Conservation (phyloP, 2,797 vertebrate genomes). For the Phrynocephalus forsythii region DNA sequence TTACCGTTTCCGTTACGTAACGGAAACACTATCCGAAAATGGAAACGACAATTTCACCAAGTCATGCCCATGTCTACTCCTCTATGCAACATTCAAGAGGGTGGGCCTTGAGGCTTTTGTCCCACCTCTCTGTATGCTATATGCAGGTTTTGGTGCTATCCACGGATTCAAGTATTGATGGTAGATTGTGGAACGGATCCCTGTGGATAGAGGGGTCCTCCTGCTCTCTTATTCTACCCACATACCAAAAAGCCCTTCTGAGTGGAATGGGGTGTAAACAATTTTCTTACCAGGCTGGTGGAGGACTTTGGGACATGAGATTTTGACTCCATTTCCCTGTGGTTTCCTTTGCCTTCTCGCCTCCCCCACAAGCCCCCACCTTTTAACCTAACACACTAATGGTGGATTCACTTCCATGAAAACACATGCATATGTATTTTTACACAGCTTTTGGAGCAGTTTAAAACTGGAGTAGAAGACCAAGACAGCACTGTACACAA, state of each 20-base stretch:
- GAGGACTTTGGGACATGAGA: not conserved
- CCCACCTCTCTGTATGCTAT: too few relatives aligned
- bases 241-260: not conserved
- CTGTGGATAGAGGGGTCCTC: too few relatives aligned
- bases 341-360: not conserved
- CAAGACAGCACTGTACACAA: not conserved
- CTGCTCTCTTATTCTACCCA: not conserved
- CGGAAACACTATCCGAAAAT: too few relatives aligned
- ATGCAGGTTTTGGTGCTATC: too few relatives aligned
- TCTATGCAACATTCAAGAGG: too few relatives aligned
- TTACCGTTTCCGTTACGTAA: too few relatives aligned
- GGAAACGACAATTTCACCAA: too few relatives aligned
- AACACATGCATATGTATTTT: not conserved
- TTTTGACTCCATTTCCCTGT: not conserved
- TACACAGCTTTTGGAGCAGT: slow-evolving; percentile 10
- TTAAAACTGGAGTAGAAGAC: not conserved
- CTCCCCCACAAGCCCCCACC: not conserved
- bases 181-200: too few relatives aligned
- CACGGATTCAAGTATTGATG: too few relatives aligned
- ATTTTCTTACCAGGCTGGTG: not conserved
- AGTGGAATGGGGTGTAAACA: not conserved
- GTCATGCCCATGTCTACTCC: too few relatives aligned
- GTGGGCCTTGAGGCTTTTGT: too few relatives aligned
- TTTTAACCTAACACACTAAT: not conserved
- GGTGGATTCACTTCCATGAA: not conserved